Percentiles rank a stretch among this genome's conserved stretches.
These are phyloP conservation scores for Parazoanthus darwini DNA, from an alignment of 92 coral and sea anemone genomes.

Conservation along the genomic window DNA sequence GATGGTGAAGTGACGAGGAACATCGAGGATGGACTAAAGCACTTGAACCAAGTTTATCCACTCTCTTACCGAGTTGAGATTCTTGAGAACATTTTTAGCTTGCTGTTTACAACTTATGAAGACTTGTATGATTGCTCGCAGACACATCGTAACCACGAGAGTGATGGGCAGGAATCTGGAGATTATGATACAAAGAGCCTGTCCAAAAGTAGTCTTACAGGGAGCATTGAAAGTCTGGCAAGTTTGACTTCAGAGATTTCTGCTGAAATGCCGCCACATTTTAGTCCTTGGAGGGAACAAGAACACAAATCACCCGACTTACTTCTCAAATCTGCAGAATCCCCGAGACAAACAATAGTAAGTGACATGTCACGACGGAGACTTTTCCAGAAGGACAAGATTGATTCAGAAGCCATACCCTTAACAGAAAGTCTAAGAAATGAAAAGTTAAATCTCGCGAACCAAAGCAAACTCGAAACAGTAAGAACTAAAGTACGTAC, in stretches of 20 bases:
- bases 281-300: constrained; percentile 62
- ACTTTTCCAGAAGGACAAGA: constrained; percentile 55
- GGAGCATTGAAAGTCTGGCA: constrained; percentile 86
- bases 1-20: constrained; percentile 21
- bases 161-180: constrained; percentile 85
- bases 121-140: constrained; percentile 71
- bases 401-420: constrained; percentile 48
- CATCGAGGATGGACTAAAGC: constrained; percentile 69
- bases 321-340: constrained; percentile 4
- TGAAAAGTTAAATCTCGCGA: constrained; percentile 3
- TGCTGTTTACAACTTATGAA: constrained; percentile 87
- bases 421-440: background rate
- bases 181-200: constrained; percentile 86
- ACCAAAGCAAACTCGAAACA: background rate
- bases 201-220: constrained; percentile 82
- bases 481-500: background rate
- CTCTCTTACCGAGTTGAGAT: constrained; percentile 87
- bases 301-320: constrained; percentile 40
- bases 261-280: constrained; percentile 35
- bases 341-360: background rate
- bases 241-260: constrained; percentile 77
- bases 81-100: constrained; percentile 88
- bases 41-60: constrained; percentile 80
- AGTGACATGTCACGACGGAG: constrained; percentile 32
- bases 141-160: constrained; percentile 70